A percentile compares a stretch with the other conserved stretches of the same genome.
These are phyloP conservation scores for Orthonevra nobilis DNA, from an alignment of 2,888 invertebrate species.

Conservation along the genomic window DNA sequence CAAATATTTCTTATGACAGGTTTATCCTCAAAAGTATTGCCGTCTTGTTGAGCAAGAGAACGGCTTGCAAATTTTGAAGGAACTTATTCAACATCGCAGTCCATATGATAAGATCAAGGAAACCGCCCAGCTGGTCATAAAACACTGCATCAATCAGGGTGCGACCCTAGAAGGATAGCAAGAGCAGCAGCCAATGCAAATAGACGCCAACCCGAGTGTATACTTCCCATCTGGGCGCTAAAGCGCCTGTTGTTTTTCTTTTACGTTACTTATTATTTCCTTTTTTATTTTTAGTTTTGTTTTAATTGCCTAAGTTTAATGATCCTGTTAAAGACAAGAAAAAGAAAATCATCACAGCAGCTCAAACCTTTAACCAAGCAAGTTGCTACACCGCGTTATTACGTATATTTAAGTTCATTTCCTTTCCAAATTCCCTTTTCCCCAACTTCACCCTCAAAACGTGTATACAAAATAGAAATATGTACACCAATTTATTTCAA, in stretches of 20 bases:
- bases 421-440: neutral
- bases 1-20: slow-evolving; percentile 83
- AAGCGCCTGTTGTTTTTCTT: slow-evolving; percentile 29
- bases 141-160: slow-evolving; percentile 82
- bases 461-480: slow-evolving; percentile 9
- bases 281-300: slow-evolving; percentile 17
- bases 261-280: slow-evolving; percentile 14
- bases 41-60: slow-evolving; percentile 91
- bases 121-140: slow-evolving; percentile 85
- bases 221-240: slow-evolving; percentile 34
- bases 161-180: slow-evolving; percentile 77
- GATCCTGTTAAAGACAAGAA: slow-evolving; percentile 1
- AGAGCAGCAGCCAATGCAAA: slow-evolving; percentile 66
- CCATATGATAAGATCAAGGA: slow-evolving; percentile 86
- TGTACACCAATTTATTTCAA: slow-evolving; percentile 52
- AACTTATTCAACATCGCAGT: slow-evolving; percentile 83
- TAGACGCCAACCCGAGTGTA: slow-evolving; percentile 20
- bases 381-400: neutral
- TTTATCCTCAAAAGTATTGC: slow-evolving; percentile 92
- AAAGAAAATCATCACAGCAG: slow-evolving; percentile 19
- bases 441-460: neutral
- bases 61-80: slow-evolving; percentile 87
- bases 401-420: slow-evolving; percentile 2
- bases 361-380: slow-evolving; percentile 29
- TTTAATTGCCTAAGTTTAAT: slow-evolving; percentile 35